Evolutionary conservation across 2,888 invertebrate species (phyloP), one percentile per base, ranked within the genome.

Genomic region (Byasa hedistus): DNA sequence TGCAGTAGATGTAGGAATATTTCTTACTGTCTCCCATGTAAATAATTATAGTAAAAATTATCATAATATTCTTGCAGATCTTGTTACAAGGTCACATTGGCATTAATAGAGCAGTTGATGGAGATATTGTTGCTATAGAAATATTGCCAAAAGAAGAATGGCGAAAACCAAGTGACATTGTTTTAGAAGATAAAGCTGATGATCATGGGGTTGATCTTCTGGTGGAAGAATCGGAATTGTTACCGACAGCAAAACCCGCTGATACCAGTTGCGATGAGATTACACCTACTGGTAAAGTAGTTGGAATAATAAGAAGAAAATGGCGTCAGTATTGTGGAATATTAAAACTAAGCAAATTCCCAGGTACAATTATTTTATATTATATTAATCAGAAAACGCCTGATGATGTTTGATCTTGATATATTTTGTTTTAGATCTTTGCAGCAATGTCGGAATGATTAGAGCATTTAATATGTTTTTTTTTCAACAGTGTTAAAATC

Each of bases 281-380:
- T 7, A 88, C 88, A 0, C 91, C 91, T 0, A 91, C 91, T 0
- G 91, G 91, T 0, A 87, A 86, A 75, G 91, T 91, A 64, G 98
- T 99, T n/a, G 99, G 98, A 1, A 98, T 99, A 70, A 96, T 99
- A 68, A 94, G 97, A 71, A 93, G 99, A 66, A 99, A 99, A 82
- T 99, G 99, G 98, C 92, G 98, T 54, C 99, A 98, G 81, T 99
- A 99, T 85, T 99, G 99, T 88, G 99, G 99, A 19, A 98, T 99
- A 74, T 86, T 99, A 65, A 94, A 97, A 83, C 94, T 95, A 0
- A 96, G 95, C 79, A 92, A 94, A 23, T 89, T 96, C 55, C 94
- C 94, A 81, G 95, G 94, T 88, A 65, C 68, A 32, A n/a, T 54
- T 44, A 52, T 57, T 62, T 57, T 39, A 60, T 54, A 19, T n/a